Conservation (phyloP, 1,140 invertebrate species). For the Drosophila pachea region DNA sequence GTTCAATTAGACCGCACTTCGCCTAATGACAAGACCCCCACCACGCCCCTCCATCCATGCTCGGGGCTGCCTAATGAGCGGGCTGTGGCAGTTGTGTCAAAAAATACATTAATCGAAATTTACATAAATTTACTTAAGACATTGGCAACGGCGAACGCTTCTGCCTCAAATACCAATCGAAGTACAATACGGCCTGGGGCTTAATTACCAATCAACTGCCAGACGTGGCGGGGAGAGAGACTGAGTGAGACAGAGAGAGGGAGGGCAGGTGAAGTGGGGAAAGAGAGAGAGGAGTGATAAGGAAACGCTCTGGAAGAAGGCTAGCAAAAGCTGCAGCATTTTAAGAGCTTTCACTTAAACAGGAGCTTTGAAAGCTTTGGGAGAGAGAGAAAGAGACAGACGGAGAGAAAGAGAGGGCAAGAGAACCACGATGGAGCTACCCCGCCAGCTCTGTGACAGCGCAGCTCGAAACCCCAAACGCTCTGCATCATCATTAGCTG, state of each 20-base stretch:
- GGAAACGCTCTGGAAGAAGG: no score
- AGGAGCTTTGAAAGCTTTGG: no score
- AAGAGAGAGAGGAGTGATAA: background rate
- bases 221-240: background rate
- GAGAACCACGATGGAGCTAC: background rate
- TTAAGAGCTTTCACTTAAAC: no score
- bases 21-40: constrained; percentile 30
- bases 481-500: constrained; percentile 43
- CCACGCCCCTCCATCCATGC: background rate
- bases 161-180: constrained; percentile 50
- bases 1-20: constrained; percentile 60
- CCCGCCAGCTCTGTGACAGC: background rate
- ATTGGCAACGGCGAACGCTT: constrained; percentile 25
- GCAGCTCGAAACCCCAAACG: constrained; percentile 15
- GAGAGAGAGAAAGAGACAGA: background rate
- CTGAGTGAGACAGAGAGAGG: background rate
- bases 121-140: constrained; percentile 63
- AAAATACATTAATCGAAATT: constrained; percentile 72
- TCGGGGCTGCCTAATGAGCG: background rate
- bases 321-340: no score
- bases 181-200: constrained; percentile 54
- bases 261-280: constrained; percentile 5
- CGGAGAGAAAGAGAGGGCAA: constrained; percentile 15
- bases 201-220: constrained; percentile 62
- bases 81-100: constrained; percentile 40